Evolutionary conservation across 2,797 vertebrate species (phyloP).

Genomic region (Gallirallus australis): DNA sequence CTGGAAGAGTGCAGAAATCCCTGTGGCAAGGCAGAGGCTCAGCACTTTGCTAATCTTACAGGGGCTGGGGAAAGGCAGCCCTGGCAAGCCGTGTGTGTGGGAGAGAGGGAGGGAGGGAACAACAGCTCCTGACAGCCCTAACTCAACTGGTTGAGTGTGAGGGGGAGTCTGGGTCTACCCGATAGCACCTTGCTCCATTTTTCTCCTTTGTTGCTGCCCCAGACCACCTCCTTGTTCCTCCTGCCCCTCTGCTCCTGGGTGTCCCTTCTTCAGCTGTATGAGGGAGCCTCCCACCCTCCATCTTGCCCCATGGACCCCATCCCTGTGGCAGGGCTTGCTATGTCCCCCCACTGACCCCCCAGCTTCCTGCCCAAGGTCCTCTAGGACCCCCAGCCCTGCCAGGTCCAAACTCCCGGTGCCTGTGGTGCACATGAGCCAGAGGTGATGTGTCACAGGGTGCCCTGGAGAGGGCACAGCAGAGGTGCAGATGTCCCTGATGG

Average conservation of each 20-base stretch:
- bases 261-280: fast-evolving
- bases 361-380: neutral
- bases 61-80: neutral
- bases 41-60: neutral
- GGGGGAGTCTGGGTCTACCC: neutral
- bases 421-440: neutral
- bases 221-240: neutral
- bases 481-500: neutral
- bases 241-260: neutral
- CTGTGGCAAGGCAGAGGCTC: neutral
- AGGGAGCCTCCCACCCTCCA: neutral
- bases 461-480: neutral
- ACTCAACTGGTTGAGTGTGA: neutral
- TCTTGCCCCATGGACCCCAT: neutral
- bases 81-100: neutral
- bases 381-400: neutral
- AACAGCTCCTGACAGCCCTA: neutral
- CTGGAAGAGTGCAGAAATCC: constrained; percentile 48
- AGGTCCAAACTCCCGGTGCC: neutral
- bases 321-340: neutral
- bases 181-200: neutral
- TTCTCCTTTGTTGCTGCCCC: neutral
- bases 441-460: fast-evolving
- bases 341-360: neutral
- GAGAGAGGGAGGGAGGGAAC: neutral